Evolutionary conservation across 2,888 invertebrate species (phyloP).

Genomic region (Oligia fasciuncula): DNA sequence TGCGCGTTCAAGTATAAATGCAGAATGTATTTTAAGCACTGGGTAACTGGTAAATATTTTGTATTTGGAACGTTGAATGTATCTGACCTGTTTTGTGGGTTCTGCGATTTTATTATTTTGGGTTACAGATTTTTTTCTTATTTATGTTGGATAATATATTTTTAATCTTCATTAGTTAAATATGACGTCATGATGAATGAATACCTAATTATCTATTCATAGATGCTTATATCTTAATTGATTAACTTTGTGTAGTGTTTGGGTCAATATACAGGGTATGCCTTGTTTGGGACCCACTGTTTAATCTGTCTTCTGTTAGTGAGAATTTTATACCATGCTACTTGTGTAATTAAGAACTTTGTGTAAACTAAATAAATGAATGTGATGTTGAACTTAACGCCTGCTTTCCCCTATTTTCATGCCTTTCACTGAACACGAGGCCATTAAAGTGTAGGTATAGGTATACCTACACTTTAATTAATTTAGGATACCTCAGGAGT

Average conservation of each 20-base stretch:
- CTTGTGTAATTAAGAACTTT: no score
- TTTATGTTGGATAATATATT: not conserved
- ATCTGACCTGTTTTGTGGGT: slow-evolving; percentile 21
- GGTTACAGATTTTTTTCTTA: not conserved
- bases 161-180: not conserved
- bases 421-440: not conserved
- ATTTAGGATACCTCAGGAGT: not conserved
- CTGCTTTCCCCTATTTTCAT: not conserved
- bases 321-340: no score
- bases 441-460: not conserved
- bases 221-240: not conserved
- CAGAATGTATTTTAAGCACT: slow-evolving; percentile 40
- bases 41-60: slow-evolving; percentile 25
- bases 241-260: not conserved
- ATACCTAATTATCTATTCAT: not conserved
- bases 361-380: no score
- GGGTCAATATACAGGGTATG: not conserved
- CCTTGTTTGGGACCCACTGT: not conserved
- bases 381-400: not conserved
- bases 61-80: slow-evolving; percentile 9
- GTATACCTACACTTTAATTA: no score
- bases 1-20: slow-evolving; percentile 48
- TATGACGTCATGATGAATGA: not conserved
- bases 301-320: not conserved
- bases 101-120: not conserved